Evolutionary conservation across 2,113 vertebrate genomes (phyloP).

Genomic region (Mola mola): DNA sequence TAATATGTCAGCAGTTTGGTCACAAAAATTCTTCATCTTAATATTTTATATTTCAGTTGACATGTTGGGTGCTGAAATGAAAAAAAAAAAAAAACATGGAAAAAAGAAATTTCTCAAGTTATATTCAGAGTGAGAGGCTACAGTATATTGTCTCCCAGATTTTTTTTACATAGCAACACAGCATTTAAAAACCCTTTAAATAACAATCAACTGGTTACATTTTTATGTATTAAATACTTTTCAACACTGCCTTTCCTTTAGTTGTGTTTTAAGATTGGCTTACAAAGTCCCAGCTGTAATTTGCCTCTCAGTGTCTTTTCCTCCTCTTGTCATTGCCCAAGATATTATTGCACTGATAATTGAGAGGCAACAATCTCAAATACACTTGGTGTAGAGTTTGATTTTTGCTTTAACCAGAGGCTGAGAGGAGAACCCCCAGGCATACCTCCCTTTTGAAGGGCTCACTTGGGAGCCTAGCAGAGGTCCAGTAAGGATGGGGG

Average conservation of each 20-base stretch:
- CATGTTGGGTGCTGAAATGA: conserved; percentile 43
- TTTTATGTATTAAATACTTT: conserved; percentile 73
- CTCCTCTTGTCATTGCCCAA: conserved; percentile 42
- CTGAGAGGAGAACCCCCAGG: conserved; percentile 38
- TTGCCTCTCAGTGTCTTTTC: conserved; percentile 47
- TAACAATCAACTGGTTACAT: conserved; percentile 75
- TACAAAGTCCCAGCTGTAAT: conserved; percentile 71
- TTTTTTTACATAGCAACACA: conserved; percentile 66
- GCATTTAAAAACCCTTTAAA: conserved; percentile 75
- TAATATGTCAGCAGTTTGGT: conserved; percentile 60
- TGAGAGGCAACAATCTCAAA: conserved; percentile 70
- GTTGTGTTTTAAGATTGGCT: conserved; percentile 52
- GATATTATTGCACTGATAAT: conserved; percentile 79
- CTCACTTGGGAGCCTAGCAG: conserved; percentile 42
- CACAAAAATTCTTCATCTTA: conserved; percentile 43
- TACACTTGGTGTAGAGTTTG: conserved; percentile 71
- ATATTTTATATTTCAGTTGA: conserved; percentile 36
- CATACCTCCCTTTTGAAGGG: conserved; percentile 19
- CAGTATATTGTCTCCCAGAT: conserved; percentile 74
- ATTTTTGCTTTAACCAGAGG: conserved; percentile 74
- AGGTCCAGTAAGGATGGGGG: conserved; percentile 31
- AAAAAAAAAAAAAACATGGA: conserved; percentile 20
- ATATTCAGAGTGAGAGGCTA: conserved; percentile 66
- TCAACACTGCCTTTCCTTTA: conserved; percentile 59
- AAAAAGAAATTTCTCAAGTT: conserved; percentile 51